Percentiles rank a stretch among this genome's conserved stretches.
Evolutionary conservation across 2,797 vertebrate species (phyloP).

Genomic region (Triplophysa yarkandensis): DNA sequence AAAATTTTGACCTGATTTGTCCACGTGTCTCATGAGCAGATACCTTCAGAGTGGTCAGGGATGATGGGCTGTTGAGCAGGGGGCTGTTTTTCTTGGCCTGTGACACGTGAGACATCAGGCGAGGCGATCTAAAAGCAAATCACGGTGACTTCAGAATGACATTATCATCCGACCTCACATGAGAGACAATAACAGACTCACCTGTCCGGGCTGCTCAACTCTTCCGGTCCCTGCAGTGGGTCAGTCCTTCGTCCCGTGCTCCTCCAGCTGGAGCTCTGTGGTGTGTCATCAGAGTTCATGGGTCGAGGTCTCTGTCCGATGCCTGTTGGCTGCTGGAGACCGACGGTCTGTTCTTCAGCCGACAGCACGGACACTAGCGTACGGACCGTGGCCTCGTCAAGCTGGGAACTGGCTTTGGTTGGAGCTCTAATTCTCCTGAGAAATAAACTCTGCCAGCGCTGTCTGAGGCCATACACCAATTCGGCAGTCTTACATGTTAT

Average conservation of each 20-base stretch:
- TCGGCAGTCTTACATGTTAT: slow-evolving; percentile 75
- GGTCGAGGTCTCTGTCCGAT: slow-evolving; percentile 90
- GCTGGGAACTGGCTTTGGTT: slow-evolving; percentile 85
- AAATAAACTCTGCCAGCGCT: slow-evolving; percentile 94
- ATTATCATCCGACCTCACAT: background rate
- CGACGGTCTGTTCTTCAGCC: slow-evolving; percentile 82
- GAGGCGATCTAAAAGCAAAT: slow-evolving; percentile 61
- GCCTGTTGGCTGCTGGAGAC: slow-evolving; percentile 91
- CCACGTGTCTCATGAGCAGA: background rate
- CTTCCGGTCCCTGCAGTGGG: slow-evolving; percentile 64
- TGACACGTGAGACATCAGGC: slow-evolving; percentile 64
- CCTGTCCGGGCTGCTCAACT: slow-evolving; percentile 71
- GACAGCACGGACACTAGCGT: slow-evolving; percentile 83
- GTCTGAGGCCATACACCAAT: slow-evolving; percentile 84
- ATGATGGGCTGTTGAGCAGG: slow-evolving; percentile 72
- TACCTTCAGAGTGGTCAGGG: slow-evolving; percentile 80
- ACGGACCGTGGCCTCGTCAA: slow-evolving; percentile 83
- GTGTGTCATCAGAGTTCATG: slow-evolving; percentile 76
- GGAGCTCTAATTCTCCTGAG: slow-evolving; percentile 83
- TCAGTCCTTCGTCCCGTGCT: slow-evolving; percentile 68
- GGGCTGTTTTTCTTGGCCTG: slow-evolving; percentile 70
- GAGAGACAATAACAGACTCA: slow-evolving; percentile 41
- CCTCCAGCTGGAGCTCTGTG: slow-evolving; percentile 69
- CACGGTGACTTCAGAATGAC: background rate
- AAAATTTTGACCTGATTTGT: background rate